phyloP scores from a whole-genome alignment of 1,140 invertebrate genomes.

The Papilio glaucus region DNA sequence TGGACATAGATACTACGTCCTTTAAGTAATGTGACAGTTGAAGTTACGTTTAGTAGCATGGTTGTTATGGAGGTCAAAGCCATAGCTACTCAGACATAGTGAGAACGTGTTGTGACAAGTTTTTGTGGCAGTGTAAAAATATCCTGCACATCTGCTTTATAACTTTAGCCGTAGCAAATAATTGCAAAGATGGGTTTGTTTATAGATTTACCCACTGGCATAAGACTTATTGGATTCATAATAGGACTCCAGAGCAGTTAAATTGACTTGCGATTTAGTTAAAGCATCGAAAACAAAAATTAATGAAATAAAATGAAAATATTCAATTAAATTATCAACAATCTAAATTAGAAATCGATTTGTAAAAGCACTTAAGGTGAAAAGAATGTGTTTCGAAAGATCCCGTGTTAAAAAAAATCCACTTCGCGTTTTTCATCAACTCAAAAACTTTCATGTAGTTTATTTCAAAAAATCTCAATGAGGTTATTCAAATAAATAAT shows the following conservation, averaged over 20 bases:
- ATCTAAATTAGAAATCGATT: too few relatives aligned
- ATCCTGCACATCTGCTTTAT: background rate
- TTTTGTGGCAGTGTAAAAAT: background rate
- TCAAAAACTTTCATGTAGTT: too few relatives aligned
- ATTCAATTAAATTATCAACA: too few relatives aligned
- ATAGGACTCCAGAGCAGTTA: background rate
- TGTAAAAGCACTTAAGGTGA: too few relatives aligned
- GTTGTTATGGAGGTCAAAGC: background rate
- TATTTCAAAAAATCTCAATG: too few relatives aligned
- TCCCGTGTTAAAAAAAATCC: too few relatives aligned
- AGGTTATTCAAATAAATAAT: too few relatives aligned
- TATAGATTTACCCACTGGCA: background rate
- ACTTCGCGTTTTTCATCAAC: too few relatives aligned
- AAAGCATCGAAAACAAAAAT: too few relatives aligned
- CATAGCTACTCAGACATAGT: background rate
- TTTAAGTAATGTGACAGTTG: slow-evolving; percentile 8
- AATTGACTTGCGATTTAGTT: too few relatives aligned
- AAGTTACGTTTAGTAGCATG: background rate
- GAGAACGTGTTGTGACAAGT: slow-evolving; percentile 3
- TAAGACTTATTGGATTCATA: background rate
- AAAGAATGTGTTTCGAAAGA: too few relatives aligned
- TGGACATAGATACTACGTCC: background rate
- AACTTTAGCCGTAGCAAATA: background rate
- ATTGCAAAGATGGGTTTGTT: background rate
- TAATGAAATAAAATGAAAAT: too few relatives aligned